Conservation (phyloP, 2,797 vertebrate genomes). For the Spondyliosoma cantharus region DNA sequence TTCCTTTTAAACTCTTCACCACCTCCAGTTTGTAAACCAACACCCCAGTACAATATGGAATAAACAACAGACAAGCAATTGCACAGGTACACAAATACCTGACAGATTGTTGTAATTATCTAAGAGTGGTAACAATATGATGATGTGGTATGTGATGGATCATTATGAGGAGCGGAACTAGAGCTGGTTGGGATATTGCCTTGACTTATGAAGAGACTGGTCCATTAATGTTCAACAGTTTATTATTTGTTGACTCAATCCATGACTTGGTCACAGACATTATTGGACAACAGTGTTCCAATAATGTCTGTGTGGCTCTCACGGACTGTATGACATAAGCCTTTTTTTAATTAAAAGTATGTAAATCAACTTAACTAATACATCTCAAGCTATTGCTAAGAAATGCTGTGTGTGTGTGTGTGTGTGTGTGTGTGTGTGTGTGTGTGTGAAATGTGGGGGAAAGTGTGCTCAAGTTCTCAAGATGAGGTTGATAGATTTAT, state of each 20-base stretch:
- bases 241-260: background rate
- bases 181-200: background rate
- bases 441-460: background rate
- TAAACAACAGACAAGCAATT: background rate
- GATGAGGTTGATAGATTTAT: slow-evolving; percentile 18
- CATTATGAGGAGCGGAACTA: background rate
- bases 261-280: background rate
- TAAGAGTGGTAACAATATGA: background rate
- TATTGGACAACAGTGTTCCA: background rate
- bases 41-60: background rate
- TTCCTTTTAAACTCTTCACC: too few species aligned
- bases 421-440: background rate
- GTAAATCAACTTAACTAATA: background rate
- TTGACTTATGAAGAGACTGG: background rate
- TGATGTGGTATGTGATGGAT: background rate
- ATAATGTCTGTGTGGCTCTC: background rate
- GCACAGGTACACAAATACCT: background rate
- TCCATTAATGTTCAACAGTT: background rate
- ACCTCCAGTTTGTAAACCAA: background rate
- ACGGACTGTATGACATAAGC: too few species aligned
- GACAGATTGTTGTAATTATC: background rate
- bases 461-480: slow-evolving; percentile 50
- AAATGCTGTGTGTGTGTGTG: background rate
- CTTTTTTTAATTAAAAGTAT: too few species aligned
- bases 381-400: background rate